Evolutionary conservation across 2,797 vertebrate species (phyloP).

Genomic region (Phyllotis vaccarum): DNA sequence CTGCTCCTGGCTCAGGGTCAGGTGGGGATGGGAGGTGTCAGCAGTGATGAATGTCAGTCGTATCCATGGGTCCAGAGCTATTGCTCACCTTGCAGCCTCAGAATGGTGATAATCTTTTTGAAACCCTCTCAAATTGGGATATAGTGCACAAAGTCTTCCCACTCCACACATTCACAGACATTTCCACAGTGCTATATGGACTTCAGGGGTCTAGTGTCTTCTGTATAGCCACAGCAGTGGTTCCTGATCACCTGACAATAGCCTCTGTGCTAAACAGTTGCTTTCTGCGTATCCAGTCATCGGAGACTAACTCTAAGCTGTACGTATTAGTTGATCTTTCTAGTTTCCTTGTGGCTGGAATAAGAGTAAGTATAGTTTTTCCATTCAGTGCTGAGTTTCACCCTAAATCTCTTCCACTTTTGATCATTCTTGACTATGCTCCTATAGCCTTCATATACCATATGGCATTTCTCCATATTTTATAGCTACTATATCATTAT

Average conservation of each 20-base stretch:
- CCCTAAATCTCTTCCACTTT: background rate
- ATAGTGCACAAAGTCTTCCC: background rate
- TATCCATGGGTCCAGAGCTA: background rate
- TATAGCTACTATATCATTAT: background rate
- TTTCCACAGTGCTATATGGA: too few species aligned
- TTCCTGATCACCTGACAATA: background rate
- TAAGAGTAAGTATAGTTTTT: background rate
- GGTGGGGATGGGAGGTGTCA: background rate
- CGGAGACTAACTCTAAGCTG: background rate
- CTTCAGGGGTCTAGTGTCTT: background rate
- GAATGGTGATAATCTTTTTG: background rate
- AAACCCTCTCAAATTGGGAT: background rate
- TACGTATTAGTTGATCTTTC: background rate
- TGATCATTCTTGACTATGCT: background rate
- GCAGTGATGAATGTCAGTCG: background rate
- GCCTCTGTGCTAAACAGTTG: background rate
- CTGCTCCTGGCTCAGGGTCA: background rate
- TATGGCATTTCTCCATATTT: constrained; percentile 3
- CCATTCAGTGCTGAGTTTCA: background rate
- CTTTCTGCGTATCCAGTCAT: background rate
- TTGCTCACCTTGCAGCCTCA: background rate
- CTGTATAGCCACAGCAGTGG: background rate
- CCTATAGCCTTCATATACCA: background rate
- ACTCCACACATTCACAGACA: background rate
- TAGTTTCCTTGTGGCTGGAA: background rate